Base-by-base conservation (phyloP, 2,888 invertebrate species). In the Limulus polyphemus region DNA sequence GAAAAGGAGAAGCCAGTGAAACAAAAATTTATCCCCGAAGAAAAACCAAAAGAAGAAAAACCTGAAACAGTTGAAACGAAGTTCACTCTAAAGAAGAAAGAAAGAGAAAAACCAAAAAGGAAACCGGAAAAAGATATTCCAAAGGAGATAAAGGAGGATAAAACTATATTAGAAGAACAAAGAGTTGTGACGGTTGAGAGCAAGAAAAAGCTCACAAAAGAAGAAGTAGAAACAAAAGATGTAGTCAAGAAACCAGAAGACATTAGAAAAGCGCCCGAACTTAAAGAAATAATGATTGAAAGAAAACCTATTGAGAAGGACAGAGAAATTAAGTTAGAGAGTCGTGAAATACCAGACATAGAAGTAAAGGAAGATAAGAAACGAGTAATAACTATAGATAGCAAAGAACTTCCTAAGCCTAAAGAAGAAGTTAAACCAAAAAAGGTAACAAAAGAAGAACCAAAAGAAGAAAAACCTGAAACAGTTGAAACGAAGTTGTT, bases 1-100 rank as follows among this genome's bases (percentile, higher is more conserved):
- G n/a, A 60, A 60, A 60, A 63, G 52, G 51, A 46, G 52, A 65
- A 57, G 57, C 47, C 12, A 57, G 17, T 47, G 56, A 61, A n/a
- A 50, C 14, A 60, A 16, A 12, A 11, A n/a, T 48, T 48, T 46
- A 50, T 58, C 57, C 54, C 58, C 10, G 46, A 58, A 47, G 49
- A 60, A 58, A 32, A 47, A 55, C 58, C 46, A 49, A 57, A 58
- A 54, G 46, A 58, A 65, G 62, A 57, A 62, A 55, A 58, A 54
- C 13, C 60, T 52, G 62, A 63, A 54, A 51, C 59, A 11, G 67
- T 68, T 1, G 74, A 75, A 72, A 52, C 71, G 70, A 63, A 65
- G 47, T 14, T 32, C 55, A 47, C 49, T 4, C 2, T 16, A n/a
- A 58, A 58, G 46, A 56, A 56, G 47, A 47, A 46, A 11, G 54